Percentiles rank a stretch among this genome's conserved stretches.
Conservation (phyloP, 30 jellyfish, hydroid and myxozoan species). For the Nemopilema nomurai region DNA sequence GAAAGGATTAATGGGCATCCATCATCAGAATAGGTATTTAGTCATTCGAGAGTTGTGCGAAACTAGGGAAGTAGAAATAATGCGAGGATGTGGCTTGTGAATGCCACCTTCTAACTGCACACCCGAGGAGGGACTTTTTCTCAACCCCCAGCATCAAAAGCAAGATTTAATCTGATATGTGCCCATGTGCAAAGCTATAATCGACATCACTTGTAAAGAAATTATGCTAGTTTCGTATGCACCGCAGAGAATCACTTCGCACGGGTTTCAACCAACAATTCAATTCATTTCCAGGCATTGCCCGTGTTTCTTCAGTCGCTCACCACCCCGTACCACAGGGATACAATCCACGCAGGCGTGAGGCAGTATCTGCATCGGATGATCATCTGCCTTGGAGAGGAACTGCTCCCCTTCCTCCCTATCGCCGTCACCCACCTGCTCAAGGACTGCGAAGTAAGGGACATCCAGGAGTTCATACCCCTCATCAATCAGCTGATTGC, state of each 20-base stretch:
- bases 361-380: slow-evolving; percentile 96
- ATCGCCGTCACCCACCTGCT: slow-evolving; percentile 91
- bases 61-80: too few relatives aligned
- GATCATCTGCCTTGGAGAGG: slow-evolving; percentile 95
- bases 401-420: slow-evolving; percentile 87
- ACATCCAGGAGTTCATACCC: slow-evolving; percentile 95
- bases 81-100: too few relatives aligned
- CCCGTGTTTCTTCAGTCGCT: slow-evolving; percentile 85
- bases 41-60: too few relatives aligned
- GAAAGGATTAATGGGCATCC: too few relatives aligned
- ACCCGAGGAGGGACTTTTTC: too few relatives aligned
- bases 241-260: not conserved
- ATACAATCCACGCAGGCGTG: slow-evolving; percentile 82
- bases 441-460: slow-evolving; percentile 95
- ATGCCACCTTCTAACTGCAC: too few relatives aligned
- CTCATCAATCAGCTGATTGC: slow-evolving; percentile 89
- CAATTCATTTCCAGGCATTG: slow-evolving; percentile 68
- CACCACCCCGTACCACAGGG: slow-evolving; percentile 86
- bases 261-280: not conserved
- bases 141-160: too few relatives aligned
- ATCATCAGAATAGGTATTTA: too few relatives aligned
- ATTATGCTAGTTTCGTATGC: too few relatives aligned
- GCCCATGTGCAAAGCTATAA: too few relatives aligned
- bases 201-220: too few relatives aligned
- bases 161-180: too few relatives aligned